phyloP scores from a whole-genome alignment of 2,888 invertebrate genomes.

The Caenorhabditis wallacei region DNA sequence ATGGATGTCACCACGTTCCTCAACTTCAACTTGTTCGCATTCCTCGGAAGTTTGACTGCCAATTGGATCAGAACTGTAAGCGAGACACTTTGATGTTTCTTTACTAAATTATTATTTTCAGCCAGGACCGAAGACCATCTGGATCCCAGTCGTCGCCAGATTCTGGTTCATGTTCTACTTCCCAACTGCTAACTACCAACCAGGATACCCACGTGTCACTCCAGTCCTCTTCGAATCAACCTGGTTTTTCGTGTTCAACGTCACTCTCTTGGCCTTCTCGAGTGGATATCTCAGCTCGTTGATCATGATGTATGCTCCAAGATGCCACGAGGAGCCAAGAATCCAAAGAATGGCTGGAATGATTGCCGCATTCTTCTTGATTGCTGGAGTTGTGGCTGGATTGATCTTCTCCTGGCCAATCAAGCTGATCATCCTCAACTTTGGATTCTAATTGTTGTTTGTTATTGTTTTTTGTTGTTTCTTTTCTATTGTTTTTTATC shows the following conservation, averaged over 20 bases:
- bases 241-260: constrained; percentile 77
- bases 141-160: constrained; percentile 88
- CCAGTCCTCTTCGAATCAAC: constrained; percentile 89
- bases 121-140: constrained; percentile 91
- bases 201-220: constrained; percentile 85
- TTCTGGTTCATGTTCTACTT: constrained; percentile 92
- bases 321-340: constrained; percentile 78
- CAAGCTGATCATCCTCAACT: constrained; percentile 15
- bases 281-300: constrained; percentile 95
- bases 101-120: constrained; percentile 75
- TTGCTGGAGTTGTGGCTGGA: constrained; percentile 83
- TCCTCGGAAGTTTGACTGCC: constrained; percentile 93
- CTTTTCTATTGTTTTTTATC: constrained; percentile 18
- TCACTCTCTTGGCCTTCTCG: constrained; percentile 90
- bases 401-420: constrained; percentile 64
- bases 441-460: background rate
- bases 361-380: constrained; percentile 94
- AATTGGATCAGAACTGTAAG: constrained; percentile 80
- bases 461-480: background rate
- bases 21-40: constrained; percentile 94
- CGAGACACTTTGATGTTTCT: background rate
- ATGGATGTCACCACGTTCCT: constrained; percentile 90
- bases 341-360: constrained; percentile 52
- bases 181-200: constrained; percentile 92
- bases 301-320: constrained; percentile 94